These are phyloP conservation scores for Zosterops lateralis DNA, from an alignment of 2,113 vertebrate genomes.

Conservation along the genomic window DNA sequence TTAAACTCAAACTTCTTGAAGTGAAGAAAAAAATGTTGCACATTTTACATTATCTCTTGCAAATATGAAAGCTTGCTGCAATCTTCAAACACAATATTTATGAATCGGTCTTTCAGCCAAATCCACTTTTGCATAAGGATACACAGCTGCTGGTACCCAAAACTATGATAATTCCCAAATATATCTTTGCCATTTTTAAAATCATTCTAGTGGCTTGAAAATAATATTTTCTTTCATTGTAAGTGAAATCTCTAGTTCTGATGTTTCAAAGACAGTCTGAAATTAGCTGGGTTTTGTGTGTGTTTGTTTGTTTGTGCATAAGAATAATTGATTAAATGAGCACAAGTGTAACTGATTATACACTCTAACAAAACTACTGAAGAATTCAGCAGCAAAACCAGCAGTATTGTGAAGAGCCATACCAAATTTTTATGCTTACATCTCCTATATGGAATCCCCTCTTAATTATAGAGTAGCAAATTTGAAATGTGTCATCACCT, in stretches of 20 bases:
- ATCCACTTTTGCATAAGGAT: slow-evolving; percentile 57
- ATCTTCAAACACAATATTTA: slow-evolving; percentile 56
- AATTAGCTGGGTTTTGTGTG: slow-evolving; percentile 37
- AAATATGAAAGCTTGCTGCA: slow-evolving; percentile 49
- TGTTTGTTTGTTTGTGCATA: slow-evolving; percentile 51
- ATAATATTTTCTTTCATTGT: slow-evolving; percentile 49
- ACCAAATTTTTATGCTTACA: background rate
- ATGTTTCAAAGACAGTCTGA: slow-evolving; percentile 48
- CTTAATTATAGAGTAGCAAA: slow-evolving; percentile 19
- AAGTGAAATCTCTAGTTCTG: slow-evolving; percentile 19
- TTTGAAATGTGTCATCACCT: slow-evolving; percentile 32
- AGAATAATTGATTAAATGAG: slow-evolving; percentile 67
- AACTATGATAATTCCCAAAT: slow-evolving; percentile 50
- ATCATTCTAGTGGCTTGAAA: slow-evolving; percentile 18
- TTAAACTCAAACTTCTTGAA: slow-evolving; percentile 18
- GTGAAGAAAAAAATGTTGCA: slow-evolving; percentile 30
- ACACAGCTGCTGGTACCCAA: slow-evolving; percentile 54
- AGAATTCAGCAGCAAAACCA: slow-evolving; percentile 32
- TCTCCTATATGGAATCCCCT: slow-evolving; percentile 34
- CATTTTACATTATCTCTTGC: slow-evolving; percentile 50
- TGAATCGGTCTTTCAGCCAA: slow-evolving; percentile 64
- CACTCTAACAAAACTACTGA: slow-evolving; percentile 31
- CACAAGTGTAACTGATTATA: slow-evolving; percentile 56
- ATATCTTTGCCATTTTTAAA: slow-evolving; percentile 49
- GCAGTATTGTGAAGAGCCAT: background rate